Conservation (phyloP, 2,113 vertebrate species). For the Malurus elegans region DNA sequence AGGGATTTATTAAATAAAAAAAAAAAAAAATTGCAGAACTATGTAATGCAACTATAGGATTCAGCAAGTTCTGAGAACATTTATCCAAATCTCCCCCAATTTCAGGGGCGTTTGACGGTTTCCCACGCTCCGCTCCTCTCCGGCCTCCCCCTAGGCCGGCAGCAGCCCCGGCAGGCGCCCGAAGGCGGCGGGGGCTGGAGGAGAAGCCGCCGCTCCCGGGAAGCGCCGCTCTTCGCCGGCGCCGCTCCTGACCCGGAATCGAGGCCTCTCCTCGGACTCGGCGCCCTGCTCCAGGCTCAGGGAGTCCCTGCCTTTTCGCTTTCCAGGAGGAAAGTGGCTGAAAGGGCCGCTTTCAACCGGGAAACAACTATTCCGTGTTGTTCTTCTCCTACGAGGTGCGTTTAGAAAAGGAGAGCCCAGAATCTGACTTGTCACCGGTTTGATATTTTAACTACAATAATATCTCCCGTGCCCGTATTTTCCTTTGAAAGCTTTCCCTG, state of each 20-base stretch:
- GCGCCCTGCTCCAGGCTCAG: background rate
- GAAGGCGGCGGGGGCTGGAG: background rate
- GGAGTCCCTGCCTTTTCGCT: background rate
- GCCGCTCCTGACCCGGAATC: background rate
- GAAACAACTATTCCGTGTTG: background rate
- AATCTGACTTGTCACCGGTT: background rate
- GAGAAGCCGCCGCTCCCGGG: background rate
- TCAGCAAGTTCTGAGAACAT: background rate
- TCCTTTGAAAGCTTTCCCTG: background rate
- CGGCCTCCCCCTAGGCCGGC: background rate
- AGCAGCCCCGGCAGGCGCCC: background rate
- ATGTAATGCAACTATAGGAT: rapidly evolving
- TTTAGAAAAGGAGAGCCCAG: background rate
- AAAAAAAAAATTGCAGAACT: too few species aligned
- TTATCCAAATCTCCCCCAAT: rapidly evolving
- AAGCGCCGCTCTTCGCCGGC: background rate
- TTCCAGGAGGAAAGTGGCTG: background rate
- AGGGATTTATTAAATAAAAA: background rate
- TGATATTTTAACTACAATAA: background rate
- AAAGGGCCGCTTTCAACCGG: background rate
- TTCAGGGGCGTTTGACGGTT: rapidly evolving
- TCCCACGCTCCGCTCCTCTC: background rate
- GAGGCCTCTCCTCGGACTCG: background rate
- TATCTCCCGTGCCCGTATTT: background rate
- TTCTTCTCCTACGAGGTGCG: background rate